Evolutionary conservation across 2,113 vertebrate genomes (phyloP).

Genomic region (Dasypus novemcinctus): DNA sequence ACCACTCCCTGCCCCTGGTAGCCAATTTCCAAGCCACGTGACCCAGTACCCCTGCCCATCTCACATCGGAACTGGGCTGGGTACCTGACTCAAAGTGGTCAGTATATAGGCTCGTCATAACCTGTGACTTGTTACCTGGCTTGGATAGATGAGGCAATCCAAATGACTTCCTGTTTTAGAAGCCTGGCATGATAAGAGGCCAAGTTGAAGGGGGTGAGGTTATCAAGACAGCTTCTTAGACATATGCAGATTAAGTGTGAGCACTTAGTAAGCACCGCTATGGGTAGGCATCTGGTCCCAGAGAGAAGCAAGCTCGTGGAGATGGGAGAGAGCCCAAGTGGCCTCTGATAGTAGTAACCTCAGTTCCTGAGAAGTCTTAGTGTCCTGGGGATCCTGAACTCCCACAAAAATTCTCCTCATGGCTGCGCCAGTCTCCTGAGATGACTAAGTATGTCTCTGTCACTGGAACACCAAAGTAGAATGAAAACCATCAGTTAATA

Average conservation of each 20-base stretch:
- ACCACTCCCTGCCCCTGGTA: not conserved
- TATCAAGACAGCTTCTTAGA: not conserved
- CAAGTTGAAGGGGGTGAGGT: rapidly evolving
- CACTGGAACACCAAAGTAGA: not conserved
- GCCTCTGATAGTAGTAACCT: not conserved
- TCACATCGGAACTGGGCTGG: not conserved
- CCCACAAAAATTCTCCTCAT: not conserved
- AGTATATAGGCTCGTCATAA: not conserved
- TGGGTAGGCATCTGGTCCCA: not conserved
- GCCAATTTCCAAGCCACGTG: not conserved
- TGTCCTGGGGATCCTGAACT: not conserved
- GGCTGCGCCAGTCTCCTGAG: not conserved
- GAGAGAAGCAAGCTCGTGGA: not conserved
- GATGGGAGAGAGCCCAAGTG: not conserved
- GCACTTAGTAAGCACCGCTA: not conserved
- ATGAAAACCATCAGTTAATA: not conserved
- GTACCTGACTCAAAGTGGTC: not conserved
- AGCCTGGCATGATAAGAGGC: not conserved
- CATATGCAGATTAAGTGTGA: not conserved
- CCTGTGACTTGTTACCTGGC: not conserved
- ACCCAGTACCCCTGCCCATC: not conserved
- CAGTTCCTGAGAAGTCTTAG: not conserved
- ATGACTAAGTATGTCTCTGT: not conserved
- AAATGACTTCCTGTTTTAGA: not conserved
- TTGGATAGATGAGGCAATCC: not conserved